Conservation (phyloP, 2,888 invertebrate species). For the Mimas tiliae region DNA sequence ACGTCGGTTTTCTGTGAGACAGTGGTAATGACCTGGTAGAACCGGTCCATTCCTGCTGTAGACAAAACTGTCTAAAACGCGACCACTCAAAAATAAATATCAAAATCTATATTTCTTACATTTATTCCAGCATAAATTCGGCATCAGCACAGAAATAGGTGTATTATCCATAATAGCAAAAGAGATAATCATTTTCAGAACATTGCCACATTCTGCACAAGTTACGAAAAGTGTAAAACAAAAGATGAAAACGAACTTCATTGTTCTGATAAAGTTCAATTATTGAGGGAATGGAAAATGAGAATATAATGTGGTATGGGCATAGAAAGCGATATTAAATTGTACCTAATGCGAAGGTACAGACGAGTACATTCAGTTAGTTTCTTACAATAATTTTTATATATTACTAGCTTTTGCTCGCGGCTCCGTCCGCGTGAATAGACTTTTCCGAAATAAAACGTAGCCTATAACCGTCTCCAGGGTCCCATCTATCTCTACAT, state of each 20-base stretch:
- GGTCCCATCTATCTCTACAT: too few species aligned
- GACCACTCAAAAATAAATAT: too few species aligned
- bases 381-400: too few species aligned
- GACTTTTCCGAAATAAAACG: too few species aligned
- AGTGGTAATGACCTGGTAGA: too few species aligned
- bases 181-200: conserved; percentile 49
- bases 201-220: conserved; percentile 29
- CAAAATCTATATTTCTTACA: conserved; percentile 42
- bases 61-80: too few species aligned
- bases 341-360: conserved; percentile 7
- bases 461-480: too few species aligned
- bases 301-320: neutral
- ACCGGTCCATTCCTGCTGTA: too few species aligned
- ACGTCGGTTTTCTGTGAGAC: too few species aligned
- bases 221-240: neutral
- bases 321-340: conserved; percentile 11
- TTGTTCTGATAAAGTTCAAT: neutral
- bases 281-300: neutral
- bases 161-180: conserved; percentile 57
- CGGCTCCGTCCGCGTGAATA: too few species aligned
- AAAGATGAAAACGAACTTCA: neutral
- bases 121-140: conserved; percentile 62
- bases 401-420: too few species aligned
- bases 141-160: conserved; percentile 58
- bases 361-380: neutral